These are phyloP conservation scores for Brienomyrus brachyistius DNA, from an alignment of 2,113 vertebrate genomes.

Conservation along the genomic window DNA sequence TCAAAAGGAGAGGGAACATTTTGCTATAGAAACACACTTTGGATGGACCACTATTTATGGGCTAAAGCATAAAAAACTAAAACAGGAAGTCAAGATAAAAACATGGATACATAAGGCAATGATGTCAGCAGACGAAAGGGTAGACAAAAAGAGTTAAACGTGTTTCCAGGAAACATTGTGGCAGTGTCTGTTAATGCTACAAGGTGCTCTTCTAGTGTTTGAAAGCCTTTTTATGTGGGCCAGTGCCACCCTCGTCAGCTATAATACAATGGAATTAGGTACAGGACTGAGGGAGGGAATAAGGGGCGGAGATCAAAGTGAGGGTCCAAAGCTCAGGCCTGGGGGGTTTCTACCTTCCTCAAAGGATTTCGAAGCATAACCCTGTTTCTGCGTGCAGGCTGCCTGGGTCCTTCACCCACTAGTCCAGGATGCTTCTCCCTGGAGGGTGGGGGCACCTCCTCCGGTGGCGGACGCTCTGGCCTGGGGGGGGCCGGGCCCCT, in stretches of 20 bases:
- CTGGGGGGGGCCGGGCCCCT: slow-evolving; percentile 28
- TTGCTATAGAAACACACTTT: neutral
- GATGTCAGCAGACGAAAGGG: neutral
- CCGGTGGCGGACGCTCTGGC: slow-evolving; percentile 16
- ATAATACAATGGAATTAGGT: neutral
- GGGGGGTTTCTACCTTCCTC: slow-evolving; percentile 31
- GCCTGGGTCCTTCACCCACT: neutral
- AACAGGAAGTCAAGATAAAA: neutral
- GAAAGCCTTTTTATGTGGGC: neutral
- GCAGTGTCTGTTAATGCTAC: neutral
- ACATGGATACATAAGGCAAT: neutral
- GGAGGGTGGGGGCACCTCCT: neutral
- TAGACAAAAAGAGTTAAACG: neutral
- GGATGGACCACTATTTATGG: neutral
- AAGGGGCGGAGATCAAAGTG: neutral
- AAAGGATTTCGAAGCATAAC: slow-evolving; percentile 45
- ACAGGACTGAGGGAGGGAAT: no score
- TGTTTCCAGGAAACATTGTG: neutral
- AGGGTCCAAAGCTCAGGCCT: slow-evolving; percentile 4
- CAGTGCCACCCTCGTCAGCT: neutral
- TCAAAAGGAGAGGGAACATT: neutral
- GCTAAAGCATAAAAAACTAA: neutral
- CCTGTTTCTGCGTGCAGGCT: slow-evolving; percentile 39
- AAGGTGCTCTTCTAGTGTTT: neutral
- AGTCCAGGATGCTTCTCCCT: neutral